Evolutionary conservation across 2,888 invertebrate genomes (phyloP).

Genomic region (Hoplodrina ambigua): DNA sequence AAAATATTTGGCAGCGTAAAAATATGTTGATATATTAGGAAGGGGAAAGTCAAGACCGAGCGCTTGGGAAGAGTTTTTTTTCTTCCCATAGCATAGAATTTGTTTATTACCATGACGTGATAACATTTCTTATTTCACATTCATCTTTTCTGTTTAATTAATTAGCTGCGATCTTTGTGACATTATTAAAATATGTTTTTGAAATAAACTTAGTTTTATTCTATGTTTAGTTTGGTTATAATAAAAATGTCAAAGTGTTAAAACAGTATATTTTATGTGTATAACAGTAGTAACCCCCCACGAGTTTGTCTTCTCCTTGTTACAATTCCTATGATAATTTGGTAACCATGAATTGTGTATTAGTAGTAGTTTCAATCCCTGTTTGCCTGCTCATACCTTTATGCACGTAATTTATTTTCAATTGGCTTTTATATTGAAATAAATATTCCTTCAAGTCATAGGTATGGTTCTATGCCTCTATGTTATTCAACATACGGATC

Average conservation of each 20-base stretch:
- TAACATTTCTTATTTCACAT: conserved; percentile 15
- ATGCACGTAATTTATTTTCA: conserved; percentile 7
- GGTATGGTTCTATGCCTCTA: background rate
- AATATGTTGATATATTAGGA: conserved; percentile 48
- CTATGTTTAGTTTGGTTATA: conserved; percentile 22
- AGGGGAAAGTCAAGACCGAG: conserved; percentile 30
- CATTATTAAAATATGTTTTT: conserved; percentile 24
- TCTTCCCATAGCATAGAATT: conserved; percentile 9
- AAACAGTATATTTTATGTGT: conserved; percentile 30
- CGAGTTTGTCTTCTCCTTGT: conserved; percentile 43
- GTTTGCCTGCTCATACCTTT: conserved; percentile 6
- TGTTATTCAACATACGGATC: conserved; percentile 37
- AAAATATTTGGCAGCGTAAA: conserved; percentile 74
- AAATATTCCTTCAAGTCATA: conserved; percentile 24
- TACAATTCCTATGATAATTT: conserved; percentile 48
- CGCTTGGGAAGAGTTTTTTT: conserved; percentile 19
- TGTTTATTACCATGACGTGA: conserved; percentile 6
- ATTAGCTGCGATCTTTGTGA: background rate
- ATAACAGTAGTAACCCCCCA: conserved; percentile 46
- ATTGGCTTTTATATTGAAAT: conserved; percentile 22
- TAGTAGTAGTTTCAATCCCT: conserved; percentile 14
- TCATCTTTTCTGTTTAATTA: conserved; percentile 25
- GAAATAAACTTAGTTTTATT: conserved; percentile 12
- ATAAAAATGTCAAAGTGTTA: conserved; percentile 36
- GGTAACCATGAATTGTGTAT: conserved; percentile 25